Base-by-base conservation (phyloP, 2,113 vertebrate species). In the Callospermophilus lateralis region DNA sequence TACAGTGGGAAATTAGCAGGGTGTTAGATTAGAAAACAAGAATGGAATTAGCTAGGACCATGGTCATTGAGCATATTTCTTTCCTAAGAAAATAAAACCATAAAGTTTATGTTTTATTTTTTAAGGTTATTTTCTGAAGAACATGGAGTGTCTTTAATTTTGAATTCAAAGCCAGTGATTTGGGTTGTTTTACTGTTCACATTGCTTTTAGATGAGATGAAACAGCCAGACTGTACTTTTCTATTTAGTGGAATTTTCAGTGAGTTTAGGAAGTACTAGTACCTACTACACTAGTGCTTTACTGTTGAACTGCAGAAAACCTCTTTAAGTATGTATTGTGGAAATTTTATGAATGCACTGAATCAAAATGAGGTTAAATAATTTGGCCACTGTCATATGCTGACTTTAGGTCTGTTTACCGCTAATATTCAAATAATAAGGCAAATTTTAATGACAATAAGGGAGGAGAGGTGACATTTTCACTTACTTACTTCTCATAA, bases 211-310 rank as follows among this genome's bases (percentile, higher is more conserved):
- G 30, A 45, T 93, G 79, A 81, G 0, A 9, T 39, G 24, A 3
- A 95, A 78, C 10, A 92, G 13, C n/a, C 28, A 90, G 51, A 53
- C 9, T 80, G 4, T 84, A 70, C 77, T 94, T 96, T 67, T 70
- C 39, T 94, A 2, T 87, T 97, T 78, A 84, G 51, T 19, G 91
- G 88, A 94, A 78, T 92, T 96, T 94, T 94, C 28, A 34, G 16
- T 51, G 76, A 78, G 28, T 84, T 97, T 86, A 48, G 45, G 61
- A 77, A 81, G 4, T 74, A 53, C 32, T 84, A 6, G 53, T 53
- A 19, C 37, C 6, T 61, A 7, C 73, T 68, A 0, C 61, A 32
- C 32, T 74, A 86, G 58, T 86, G 37, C 68, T 89, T 91, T 76
- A 34, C 42, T 63, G 0, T 24, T 79, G 81, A 89, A 22, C 45